Evolutionary conservation across 2,888 invertebrate species (phyloP).

Genomic region (Heliconius sara): DNA sequence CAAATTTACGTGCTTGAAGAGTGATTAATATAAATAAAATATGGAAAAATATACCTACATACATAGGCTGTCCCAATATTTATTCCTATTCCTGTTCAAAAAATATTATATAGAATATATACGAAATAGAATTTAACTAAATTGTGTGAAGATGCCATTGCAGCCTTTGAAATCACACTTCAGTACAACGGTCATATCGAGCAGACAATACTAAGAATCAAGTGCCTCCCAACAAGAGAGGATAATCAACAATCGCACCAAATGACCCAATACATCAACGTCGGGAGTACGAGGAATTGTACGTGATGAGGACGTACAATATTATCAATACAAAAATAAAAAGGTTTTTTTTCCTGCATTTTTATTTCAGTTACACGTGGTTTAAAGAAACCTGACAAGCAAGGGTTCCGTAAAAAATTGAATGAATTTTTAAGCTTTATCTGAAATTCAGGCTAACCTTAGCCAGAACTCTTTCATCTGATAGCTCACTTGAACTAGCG

Average conservation of each 20-base stretch:
- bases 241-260: conserved; percentile 43
- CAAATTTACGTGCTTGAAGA: too few relatives aligned
- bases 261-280: conserved; percentile 51
- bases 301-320: conserved; percentile 21
- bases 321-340: conserved; percentile 22
- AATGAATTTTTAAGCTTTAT: too few relatives aligned
- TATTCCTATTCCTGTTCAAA: background rate
- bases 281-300: conserved; percentile 29
- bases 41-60: too few relatives aligned
- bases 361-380: too few relatives aligned
- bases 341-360: background rate
- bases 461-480: too few relatives aligned
- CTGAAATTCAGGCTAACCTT: too few relatives aligned
- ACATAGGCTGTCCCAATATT: too few relatives aligned
- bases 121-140: background rate
- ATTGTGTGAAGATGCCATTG: background rate
- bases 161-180: background rate
- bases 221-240: conserved; percentile 28
- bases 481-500: too few relatives aligned
- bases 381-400: too few relatives aligned
- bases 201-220: conserved; percentile 25
- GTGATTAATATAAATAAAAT: too few relatives aligned
- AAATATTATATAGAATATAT: background rate
- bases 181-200: background rate
- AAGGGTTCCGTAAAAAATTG: too few relatives aligned